Conservation (phyloP, 2,113 vertebrate species). For the Solenodon paradoxus region DNA sequence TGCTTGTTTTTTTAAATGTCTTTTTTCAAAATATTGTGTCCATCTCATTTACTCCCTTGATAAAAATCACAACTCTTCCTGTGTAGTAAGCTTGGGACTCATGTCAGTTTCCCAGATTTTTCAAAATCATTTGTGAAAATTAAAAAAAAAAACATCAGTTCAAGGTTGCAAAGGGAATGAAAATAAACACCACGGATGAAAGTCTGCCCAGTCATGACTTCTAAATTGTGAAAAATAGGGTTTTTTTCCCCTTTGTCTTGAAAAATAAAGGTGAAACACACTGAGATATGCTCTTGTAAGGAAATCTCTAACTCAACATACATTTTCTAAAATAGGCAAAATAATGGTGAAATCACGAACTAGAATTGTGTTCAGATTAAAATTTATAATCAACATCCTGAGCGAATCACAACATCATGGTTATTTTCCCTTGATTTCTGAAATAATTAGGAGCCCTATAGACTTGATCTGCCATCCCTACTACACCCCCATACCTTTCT, state of each 20-base stretch:
- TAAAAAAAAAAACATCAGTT: too few relatives aligned
- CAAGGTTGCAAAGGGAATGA: background rate
- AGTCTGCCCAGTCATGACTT: background rate
- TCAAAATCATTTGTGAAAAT: background rate
- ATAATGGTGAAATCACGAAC: background rate
- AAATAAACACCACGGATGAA: background rate
- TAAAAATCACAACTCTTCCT: background rate
- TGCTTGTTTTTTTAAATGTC: background rate
- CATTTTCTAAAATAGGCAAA: slow-evolving; percentile 12
- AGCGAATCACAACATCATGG: slow-evolving; percentile 1
- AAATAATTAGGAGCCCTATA: slow-evolving; percentile 15
- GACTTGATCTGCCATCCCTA: background rate
- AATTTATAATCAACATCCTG: background rate
- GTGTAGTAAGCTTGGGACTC: background rate
- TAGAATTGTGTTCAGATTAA: slow-evolving; percentile 15
- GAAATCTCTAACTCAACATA: background rate
- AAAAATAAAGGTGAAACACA: background rate
- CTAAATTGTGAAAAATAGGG: background rate
- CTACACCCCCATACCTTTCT: background rate
- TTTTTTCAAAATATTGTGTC: background rate
- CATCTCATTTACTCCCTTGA: background rate
- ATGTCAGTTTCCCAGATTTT: background rate
- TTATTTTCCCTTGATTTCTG: slow-evolving; percentile 52
- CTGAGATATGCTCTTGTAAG: background rate
- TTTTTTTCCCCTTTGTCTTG: slow-evolving; percentile 39